These are phyloP conservation scores for Oxygymnocypris stewartii DNA, from an alignment of 2,113 vertebrate species.

Conservation along the genomic window DNA sequence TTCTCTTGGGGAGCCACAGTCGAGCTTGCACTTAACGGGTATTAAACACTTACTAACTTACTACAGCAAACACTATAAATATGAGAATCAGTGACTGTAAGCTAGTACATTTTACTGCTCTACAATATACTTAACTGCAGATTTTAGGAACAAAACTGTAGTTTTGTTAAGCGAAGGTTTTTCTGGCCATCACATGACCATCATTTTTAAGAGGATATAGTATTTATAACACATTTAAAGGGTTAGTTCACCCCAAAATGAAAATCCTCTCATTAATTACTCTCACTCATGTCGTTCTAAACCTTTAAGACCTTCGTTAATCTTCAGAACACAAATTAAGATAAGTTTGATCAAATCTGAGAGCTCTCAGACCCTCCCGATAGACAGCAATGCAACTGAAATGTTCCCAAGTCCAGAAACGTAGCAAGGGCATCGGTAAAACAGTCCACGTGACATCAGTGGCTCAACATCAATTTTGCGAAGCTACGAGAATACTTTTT, in stretches of 20 bases:
- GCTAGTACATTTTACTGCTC: neutral
- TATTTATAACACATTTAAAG: neutral
- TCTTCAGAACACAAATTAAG: neutral
- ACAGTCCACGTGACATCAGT: no score
- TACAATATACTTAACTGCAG: neutral
- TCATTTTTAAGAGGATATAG: neutral
- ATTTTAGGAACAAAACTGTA: neutral
- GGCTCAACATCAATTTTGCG: no score
- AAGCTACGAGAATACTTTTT: no score
- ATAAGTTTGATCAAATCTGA: no score
- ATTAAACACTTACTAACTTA: slow-evolving; percentile 47
- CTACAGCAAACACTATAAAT: neutral
- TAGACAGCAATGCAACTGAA: no score
- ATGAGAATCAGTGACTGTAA: neutral
- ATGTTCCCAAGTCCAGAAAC: no score
- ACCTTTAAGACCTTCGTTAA: no score
- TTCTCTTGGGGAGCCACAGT: slow-evolving; percentile 84
- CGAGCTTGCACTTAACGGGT: slow-evolving; percentile 77
- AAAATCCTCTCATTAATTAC: neutral
- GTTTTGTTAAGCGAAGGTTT: neutral
- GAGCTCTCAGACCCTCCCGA: no score
- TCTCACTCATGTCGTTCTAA: no score
- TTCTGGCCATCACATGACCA: neutral
- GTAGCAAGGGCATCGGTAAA: no score
- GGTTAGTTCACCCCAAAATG: neutral